Evolutionary conservation across 2,113 vertebrate species (phyloP), one percentile per base, ranked within the genome.

Genomic region (Cheilinus undulatus): DNA sequence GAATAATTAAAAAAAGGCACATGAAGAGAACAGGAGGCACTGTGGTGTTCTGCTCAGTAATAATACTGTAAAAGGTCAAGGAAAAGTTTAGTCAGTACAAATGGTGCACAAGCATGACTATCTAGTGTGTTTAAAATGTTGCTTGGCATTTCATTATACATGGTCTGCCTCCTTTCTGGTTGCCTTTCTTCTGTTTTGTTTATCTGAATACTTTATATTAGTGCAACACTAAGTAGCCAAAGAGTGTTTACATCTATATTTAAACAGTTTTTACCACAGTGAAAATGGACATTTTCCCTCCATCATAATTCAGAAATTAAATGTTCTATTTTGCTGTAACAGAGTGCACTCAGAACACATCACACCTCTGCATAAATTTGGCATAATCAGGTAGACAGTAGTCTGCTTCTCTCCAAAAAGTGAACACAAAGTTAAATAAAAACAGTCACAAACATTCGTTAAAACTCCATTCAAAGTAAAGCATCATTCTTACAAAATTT

Each of bases 1-100:
- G 45, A 50, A 10, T 3, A 22, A 42, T 40, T 22, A 53, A 13
- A 2, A 78, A 13, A 2, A 78, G 85, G 83, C 83, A 88, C 81
- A 54, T 7, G 52, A 73, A 76, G 56, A 71, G 52, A 36, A 64
- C 17, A 64, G 24, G 49, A 80, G 78, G 82, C 83, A 84, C 73
- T 45, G 30, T 38, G 56, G 52, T 68, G 3, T 1, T 73, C 50
- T 73, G 51, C 53, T 76, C 40, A 43, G 14, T 14, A 69, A 14
- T 50, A 36, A 20, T 67, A n/a, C 3, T 42, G 58, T 30, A 52
- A 0, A 58, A 51, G 63, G 60, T 81, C 66, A 32, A 46, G 14
- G 15, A 42, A 59, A 45, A 58, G 0, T 2, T 69, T 52, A 12
- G 3, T 36, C 13, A 11, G 2, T 48, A 9, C 15, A 28, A 48